phyloP scores from a whole-genome alignment of 1,140 invertebrate genomes.

The Orussus abietinus region DNA sequence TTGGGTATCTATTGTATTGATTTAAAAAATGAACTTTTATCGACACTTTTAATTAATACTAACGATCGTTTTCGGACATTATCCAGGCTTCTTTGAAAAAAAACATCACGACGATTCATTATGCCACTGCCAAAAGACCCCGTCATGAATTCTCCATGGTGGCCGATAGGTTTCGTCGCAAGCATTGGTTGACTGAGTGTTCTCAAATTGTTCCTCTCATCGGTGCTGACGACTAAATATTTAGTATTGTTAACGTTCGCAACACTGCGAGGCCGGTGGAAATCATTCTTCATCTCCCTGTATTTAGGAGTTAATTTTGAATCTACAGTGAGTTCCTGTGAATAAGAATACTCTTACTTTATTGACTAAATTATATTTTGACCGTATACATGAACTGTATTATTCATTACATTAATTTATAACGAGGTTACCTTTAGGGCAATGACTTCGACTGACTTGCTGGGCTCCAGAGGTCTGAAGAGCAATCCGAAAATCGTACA shows the following conservation, averaged over 20 bases:
- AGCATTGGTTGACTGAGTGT: slow-evolving; percentile 64
- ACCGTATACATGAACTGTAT: slow-evolving; percentile 22
- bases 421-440: slow-evolving; percentile 20
- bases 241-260: slow-evolving; percentile 21
- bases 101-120: slow-evolving; percentile 81
- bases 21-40: too few species aligned
- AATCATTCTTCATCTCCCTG: too few species aligned
- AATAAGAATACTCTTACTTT: too few species aligned
- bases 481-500: slow-evolving; percentile 81
- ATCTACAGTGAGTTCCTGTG: slow-evolving; percentile 1
- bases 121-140: slow-evolving; percentile 61
- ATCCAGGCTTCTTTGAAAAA: slow-evolving; percentile 78
- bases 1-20: too few species aligned
- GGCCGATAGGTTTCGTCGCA: slow-evolving; percentile 40
- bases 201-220: slow-evolving; percentile 32
- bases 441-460: slow-evolving; percentile 21
- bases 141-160: slow-evolving; percentile 18
- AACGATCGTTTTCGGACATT: slow-evolving; percentile 55
- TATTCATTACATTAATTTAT: slow-evolving; percentile 9
- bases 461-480: slow-evolving; percentile 67
- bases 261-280: slow-evolving; percentile 21
- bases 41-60: slow-evolving; percentile 24
- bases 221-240: slow-evolving; percentile 1
- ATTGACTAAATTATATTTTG: too few species aligned
- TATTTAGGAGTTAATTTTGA: too few species aligned